Percentiles rank a stretch among this genome's conserved stretches.
Conservation (phyloP, 2,888 invertebrate genomes). For the Callyntrura guangdongensis region DNA sequence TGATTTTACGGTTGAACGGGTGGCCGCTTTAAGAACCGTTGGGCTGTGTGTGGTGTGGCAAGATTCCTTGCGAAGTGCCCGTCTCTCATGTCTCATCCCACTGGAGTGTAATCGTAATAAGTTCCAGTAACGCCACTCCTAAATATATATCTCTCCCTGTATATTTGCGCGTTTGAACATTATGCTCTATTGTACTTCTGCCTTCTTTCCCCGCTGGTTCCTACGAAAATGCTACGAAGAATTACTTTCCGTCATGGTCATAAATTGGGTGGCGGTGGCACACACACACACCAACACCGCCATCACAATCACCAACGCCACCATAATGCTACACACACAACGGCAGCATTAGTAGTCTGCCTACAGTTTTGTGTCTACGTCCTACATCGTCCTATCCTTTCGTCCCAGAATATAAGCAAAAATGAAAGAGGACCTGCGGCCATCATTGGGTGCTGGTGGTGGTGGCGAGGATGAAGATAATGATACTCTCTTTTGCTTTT, state of each 20-base stretch:
- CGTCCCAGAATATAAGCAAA: constrained; percentile 46
- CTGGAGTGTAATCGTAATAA: constrained; percentile 40
- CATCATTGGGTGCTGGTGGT: constrained; percentile 56
- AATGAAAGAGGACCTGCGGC: constrained; percentile 70
- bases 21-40: constrained; percentile 57
- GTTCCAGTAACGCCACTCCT: constrained; percentile 3
- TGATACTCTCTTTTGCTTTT: constrained; percentile 52
- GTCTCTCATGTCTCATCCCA: constrained; percentile 21
- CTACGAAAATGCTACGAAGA: constrained; percentile 61
- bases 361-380: constrained; percentile 63
- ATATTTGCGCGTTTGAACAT: constrained; percentile 12
- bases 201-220: constrained; percentile 21
- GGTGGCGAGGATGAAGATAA: constrained; percentile 15
- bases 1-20: constrained; percentile 74
- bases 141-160: neutral
- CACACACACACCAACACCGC: constrained; percentile 59
- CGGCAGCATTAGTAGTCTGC: constrained; percentile 74
- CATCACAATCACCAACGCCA: constrained; percentile 55
- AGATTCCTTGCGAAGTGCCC: constrained; percentile 18
- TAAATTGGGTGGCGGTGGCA: constrained; percentile 79
- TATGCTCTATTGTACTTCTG: neutral
- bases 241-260: constrained; percentile 78
- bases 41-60: neutral
- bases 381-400: neutral
- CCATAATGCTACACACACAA: neutral